Conservation (phyloP, 2,113 vertebrate genomes). For the Cnemophilus loriae region DNA sequence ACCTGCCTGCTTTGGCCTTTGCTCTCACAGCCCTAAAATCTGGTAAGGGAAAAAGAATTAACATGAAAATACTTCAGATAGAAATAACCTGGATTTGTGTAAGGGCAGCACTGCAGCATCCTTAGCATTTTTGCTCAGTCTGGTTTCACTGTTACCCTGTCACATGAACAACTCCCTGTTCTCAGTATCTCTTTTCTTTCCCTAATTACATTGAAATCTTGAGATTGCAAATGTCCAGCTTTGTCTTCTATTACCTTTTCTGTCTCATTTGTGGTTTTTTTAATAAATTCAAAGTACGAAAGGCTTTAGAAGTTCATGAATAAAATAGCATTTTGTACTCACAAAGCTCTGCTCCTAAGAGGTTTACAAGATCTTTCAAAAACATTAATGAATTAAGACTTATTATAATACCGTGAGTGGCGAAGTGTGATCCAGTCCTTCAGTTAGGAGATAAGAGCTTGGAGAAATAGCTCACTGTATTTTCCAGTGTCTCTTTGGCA, state of each 20-base stretch:
- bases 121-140: not conserved
- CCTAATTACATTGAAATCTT: not conserved
- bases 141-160: not conserved
- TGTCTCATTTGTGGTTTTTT: accelerated
- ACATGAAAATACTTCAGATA: constrained; percentile 13
- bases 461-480: not conserved
- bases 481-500: not conserved
- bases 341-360: not conserved
- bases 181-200: not conserved
- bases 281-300: not conserved
- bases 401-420: not conserved
- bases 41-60: not conserved
- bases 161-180: not conserved
- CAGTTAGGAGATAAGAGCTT: not conserved
- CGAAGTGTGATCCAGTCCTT: constrained; percentile 1
- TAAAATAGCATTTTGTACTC: constrained; percentile 11
- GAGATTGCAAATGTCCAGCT: not conserved
- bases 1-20: not conserved
- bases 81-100: not conserved
- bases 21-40: not conserved
- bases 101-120: not conserved
- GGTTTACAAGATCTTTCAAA: constrained; percentile 17
- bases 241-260: not conserved
- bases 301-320: not conserved
- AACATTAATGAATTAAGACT: constrained; percentile 4